These are phyloP conservation scores for Volucella zonaria DNA, from an alignment of 2,888 invertebrate genomes.

Conservation along the genomic window DNA sequence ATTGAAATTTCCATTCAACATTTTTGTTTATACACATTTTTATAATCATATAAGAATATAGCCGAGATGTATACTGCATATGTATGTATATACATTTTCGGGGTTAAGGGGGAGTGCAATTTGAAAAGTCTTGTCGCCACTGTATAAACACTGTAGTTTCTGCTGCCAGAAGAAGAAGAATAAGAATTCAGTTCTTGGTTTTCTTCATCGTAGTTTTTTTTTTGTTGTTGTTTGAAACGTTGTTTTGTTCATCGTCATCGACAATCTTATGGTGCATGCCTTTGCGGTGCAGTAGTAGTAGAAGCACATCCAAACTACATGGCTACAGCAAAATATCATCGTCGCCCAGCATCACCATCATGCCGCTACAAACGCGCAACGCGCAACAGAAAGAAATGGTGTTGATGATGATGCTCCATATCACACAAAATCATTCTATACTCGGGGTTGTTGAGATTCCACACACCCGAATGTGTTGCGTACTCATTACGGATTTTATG, in stretches of 20 bases:
- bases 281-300: slow-evolving; percentile 68
- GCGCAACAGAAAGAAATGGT: slow-evolving; percentile 70
- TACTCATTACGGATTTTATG: slow-evolving; percentile 74
- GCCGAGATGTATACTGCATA: slow-evolving; percentile 27
- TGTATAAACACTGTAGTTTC: slow-evolving; percentile 65
- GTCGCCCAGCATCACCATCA: slow-evolving; percentile 40
- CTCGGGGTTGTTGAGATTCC: slow-evolving; percentile 72
- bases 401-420: slow-evolving; percentile 75
- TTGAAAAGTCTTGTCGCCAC: slow-evolving; percentile 74
- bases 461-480: slow-evolving; percentile 74
- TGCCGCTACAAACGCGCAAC: slow-evolving; percentile 36
- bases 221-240: slow-evolving; percentile 18
- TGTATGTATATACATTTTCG: slow-evolving; percentile 16
- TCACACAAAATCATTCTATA: slow-evolving; percentile 72
- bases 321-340: slow-evolving; percentile 59
- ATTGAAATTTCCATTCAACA: slow-evolving; percentile 72
- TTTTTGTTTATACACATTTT: slow-evolving; percentile 73
- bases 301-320: slow-evolving; percentile 74
- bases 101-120: slow-evolving; percentile 58
- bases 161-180: slow-evolving; percentile 54
- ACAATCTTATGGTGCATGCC: slow-evolving; percentile 73
- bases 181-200: slow-evolving; percentile 60
- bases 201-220: not conserved
- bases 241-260: slow-evolving; percentile 66
- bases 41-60: slow-evolving; percentile 65